Evolutionary conservation across 2,797 vertebrate species (phyloP), one percentile per base, ranked within the genome.

Genomic region (Tokudaia tokunoshimensis): DNA sequence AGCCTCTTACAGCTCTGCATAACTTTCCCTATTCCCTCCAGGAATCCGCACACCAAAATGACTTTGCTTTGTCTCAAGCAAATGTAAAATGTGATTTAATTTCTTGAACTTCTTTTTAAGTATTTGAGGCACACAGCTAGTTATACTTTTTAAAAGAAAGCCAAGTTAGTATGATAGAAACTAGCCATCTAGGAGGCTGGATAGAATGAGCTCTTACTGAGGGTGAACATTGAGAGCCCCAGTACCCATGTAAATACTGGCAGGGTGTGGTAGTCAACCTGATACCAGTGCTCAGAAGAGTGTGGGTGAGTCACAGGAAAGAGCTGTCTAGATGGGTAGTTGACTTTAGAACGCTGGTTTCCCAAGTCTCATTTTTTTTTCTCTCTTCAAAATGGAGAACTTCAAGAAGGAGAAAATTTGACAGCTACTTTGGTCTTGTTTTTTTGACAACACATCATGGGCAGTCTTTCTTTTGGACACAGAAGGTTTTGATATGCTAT

Each of bases 81-180:
- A 59, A 41, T 86, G 15, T 61, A 74, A 55, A 85, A 72, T 84
- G 17, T 78, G 19, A 44, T 86, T 82, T 81, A 15, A 29, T 93
- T 88, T 88, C 79, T 80, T 89, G 70, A 82, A n/a, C 31, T 89
- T 91, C 19, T 37, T 67, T 78, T 76, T n/a, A 90, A n/a, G 9
- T 63, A 83, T 92, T 91, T 76, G 79, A 95, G 83, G 29, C 34
- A 92, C 3, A 29, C 10, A 72, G 81, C 86, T 89, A 79, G 47
- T 90, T 81, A 12, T 81, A 37, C 50, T 67, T 72, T 82, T 90
- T 92, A 52, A 79, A 91, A 70, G n/a, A 67, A 96, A 94, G 74
- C 90, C 76, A 83, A 89, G 37, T 47, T 85, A n/a, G 6, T 74
- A 13, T 92, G n/a, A 31, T 72, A 92, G 74, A 91, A 96, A 87